phyloP scores from a whole-genome alignment of 2,113 vertebrate genomes.

The Podiceps cristatus region DNA sequence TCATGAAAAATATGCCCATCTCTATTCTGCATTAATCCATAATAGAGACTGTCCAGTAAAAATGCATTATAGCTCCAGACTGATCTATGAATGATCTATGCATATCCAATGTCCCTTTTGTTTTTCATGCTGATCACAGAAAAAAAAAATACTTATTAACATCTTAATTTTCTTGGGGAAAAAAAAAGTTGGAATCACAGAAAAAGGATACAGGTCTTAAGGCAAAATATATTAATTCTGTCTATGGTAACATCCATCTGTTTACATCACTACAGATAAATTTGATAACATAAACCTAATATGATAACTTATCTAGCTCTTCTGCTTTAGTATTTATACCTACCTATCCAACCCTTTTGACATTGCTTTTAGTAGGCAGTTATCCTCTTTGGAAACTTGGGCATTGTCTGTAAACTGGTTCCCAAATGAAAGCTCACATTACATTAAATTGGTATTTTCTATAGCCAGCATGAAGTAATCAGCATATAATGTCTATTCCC shows the following conservation, averaged over 20 bases:
- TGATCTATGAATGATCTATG: not conserved
- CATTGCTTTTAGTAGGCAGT: not conserved
- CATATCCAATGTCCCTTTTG: not conserved
- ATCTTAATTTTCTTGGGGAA: not conserved
- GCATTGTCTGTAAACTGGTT: not conserved
- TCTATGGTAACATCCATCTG: not conserved
- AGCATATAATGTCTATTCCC: constrained; percentile 66
- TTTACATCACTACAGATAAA: not conserved
- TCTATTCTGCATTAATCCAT: not conserved
- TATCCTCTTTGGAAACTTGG: not conserved
- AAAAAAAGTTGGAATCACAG: not conserved
- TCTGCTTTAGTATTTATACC: not conserved
- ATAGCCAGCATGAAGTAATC: constrained; percentile 48
- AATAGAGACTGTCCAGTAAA: not conserved
- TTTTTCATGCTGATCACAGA: not conserved
- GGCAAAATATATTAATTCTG: not conserved
- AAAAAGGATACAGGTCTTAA: not conserved
- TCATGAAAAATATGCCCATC: not conserved
- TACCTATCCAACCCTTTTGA: not conserved
- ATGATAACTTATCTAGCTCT: not conserved
- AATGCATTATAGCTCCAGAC: not conserved
- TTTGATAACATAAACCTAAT: not conserved
- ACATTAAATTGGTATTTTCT: constrained; percentile 53
- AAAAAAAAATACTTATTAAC: not conserved
- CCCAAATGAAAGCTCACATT: constrained; percentile 50